A percentile compares a stretch with the other conserved stretches of the same genome.
These are phyloP conservation scores for Aurelia aurita DNA, from an alignment of 30 jellyfish, hydroid and myxozoan genomes.

Conservation along the genomic window DNA sequence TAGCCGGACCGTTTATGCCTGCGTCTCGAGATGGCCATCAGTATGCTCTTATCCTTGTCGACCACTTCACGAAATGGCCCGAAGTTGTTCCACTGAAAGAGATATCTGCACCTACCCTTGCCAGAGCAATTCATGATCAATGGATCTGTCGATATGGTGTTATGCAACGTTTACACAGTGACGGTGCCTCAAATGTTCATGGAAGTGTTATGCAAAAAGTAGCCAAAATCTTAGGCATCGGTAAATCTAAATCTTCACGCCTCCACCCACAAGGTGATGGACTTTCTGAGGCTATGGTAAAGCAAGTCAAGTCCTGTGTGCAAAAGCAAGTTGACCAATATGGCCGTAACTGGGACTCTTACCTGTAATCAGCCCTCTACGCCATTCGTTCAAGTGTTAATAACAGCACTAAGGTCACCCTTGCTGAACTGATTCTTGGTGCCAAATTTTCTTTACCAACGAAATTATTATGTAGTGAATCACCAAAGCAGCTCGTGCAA, in stretches of 20 bases:
- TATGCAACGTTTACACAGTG: slow-evolving; percentile 41
- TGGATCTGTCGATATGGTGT: no score
- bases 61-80: no score
- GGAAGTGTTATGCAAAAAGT: slow-evolving; percentile 43
- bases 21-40: slow-evolving; percentile 10
- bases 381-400: slow-evolving; percentile 7
- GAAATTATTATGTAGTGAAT: no score
- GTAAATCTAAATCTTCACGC: slow-evolving; percentile 5
- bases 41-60: slow-evolving; percentile 11
- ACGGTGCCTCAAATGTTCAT: slow-evolving; percentile 43
- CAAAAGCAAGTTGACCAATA: slow-evolving; percentile 42
- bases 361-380: slow-evolving; percentile 6
- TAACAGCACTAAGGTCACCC: no score
- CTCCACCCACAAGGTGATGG: slow-evolving; percentile 47
- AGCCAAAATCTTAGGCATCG: no score
- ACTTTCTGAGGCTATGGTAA: slow-evolving; percentile 42
- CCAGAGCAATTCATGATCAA: no score
- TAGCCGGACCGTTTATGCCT: neutral
- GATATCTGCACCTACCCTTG: no score
- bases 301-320: slow-evolving; percentile 47
- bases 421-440: no score
- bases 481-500: neutral
- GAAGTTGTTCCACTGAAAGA: no score
- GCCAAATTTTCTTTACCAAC: no score
- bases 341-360: slow-evolving; percentile 27